Base-by-base conservation (phyloP, 2,113 vertebrate species). In the Oryzias celebensis region DNA sequence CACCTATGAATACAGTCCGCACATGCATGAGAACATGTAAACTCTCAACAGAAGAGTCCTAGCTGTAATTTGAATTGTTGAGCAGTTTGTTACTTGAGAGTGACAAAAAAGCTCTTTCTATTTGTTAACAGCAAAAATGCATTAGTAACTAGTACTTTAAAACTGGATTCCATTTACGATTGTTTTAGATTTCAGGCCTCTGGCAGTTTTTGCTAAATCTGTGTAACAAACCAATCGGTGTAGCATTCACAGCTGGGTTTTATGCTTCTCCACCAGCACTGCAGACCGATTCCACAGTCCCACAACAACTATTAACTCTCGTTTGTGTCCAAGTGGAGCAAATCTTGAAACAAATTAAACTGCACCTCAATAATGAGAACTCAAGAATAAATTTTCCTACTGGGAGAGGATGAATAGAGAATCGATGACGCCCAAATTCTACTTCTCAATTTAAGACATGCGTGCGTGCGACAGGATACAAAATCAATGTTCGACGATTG, bases 301-400 rank as follows among this genome's bases (percentile, higher is more conserved):
- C 85, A 68, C 62, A 75, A 85, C 78, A 81, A 85, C 76, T 73
- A 87, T 86, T 90, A 84, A 68, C 82, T 79, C 76, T 82, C 73
- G 73, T 87, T 77, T 73, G 77, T 77, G 77, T 86, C 80, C 83
- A 87, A 90, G 75, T 85, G 75, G 88, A 90, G 80, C 85, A 84
- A 83, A 84, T 85, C 71, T 84, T 82, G 75, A 71, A 86, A 84
- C 68, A 84, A 87, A 88, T 90, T 86, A 87, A 85, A 75, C 52
- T 59, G 65, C 62, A 63, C 53, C 76, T 71, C 80, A 62, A 58
- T 65, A 74, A 77, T 52, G 36, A 73, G 59, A 68, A 71, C 44
- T 48, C 16, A 15, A 65, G 75, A 78, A 77, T 67, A 48, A 43
- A 75, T 79, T 82, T 80, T 60, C 68, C 77, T 77, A 62, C 52